These are phyloP conservation scores for Chironomus tepperi DNA, from an alignment of 1,140 invertebrate species.

Conservation along the genomic window DNA sequence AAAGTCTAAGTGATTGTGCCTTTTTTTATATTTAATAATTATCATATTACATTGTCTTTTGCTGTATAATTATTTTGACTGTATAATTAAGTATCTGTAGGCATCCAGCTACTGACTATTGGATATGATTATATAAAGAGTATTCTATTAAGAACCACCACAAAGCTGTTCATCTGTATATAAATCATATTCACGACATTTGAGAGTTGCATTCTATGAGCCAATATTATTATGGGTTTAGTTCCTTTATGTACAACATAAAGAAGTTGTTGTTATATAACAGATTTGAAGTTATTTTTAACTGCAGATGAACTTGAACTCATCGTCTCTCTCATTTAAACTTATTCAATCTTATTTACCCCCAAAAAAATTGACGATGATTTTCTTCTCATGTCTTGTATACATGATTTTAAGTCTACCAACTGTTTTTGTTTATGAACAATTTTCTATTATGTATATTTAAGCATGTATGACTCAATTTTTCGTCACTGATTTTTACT, in stretches of 20 bases:
- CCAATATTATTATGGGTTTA: background rate
- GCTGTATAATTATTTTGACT: background rate
- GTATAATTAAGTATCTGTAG: background rate
- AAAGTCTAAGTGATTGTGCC: background rate
- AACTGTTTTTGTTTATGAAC: too few relatives aligned
- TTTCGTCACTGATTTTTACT: too few relatives aligned
- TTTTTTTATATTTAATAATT: background rate
- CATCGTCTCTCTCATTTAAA: too few relatives aligned
- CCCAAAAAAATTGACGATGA: too few relatives aligned
- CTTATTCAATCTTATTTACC: too few relatives aligned
- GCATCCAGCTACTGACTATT: background rate
- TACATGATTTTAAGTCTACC: too few relatives aligned
- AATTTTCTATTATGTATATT: too few relatives aligned
- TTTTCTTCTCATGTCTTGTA: too few relatives aligned
- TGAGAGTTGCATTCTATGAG: background rate
- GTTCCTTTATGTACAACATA: background rate
- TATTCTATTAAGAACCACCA: background rate
- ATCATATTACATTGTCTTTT: background rate
- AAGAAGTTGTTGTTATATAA: background rate
- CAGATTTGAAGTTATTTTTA: background rate
- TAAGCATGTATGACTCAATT: too few relatives aligned
- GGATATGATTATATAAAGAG: background rate
- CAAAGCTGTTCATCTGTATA: background rate
- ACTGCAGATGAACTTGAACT: conserved; percentile 1
- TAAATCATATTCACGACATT: background rate